Percentiles rank a stretch among this genome's conserved stretches.
Conservation (phyloP, 2,888 invertebrate species). For the Cephus runcator region DNA sequence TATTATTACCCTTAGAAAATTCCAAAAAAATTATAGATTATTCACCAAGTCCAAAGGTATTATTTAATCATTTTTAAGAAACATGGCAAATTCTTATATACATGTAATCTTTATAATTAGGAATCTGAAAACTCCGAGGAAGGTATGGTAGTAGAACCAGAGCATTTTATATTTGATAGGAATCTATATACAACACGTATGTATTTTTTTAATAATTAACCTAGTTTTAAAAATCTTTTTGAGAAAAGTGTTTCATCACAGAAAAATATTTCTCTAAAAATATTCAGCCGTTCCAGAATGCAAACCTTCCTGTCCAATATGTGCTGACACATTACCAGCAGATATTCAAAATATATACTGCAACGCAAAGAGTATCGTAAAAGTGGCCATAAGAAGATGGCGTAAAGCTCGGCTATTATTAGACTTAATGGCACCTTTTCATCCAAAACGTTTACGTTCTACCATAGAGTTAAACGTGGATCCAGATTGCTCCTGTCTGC, state of each 20-base stretch:
- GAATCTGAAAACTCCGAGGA: neutral
- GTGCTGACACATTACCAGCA: conserved; percentile 45
- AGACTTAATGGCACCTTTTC: conserved; percentile 33
- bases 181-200: neutral
- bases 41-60: neutral
- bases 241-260: neutral
- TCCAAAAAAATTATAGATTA: neutral
- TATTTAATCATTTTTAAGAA: neutral
- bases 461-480: conserved; percentile 46
- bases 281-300: neutral
- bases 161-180: neutral
- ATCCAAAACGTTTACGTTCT: conserved; percentile 37
- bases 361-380: conserved; percentile 47
- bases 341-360: conserved; percentile 50
- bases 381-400: conserved; percentile 52
- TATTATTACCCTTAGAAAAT: neutral
- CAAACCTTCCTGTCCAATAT: conserved; percentile 45
- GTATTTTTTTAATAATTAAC: neutral
- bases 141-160: neutral
- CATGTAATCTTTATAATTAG: neutral
- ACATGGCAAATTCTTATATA: neutral
- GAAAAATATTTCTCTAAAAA: neutral
- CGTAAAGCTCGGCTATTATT: conserved; percentile 50
- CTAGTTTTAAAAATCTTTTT: neutral
- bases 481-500: conserved; percentile 49